These are phyloP conservation scores for Xylota sylvarum DNA, from an alignment of 2,888 invertebrate species.

Conservation along the genomic window DNA sequence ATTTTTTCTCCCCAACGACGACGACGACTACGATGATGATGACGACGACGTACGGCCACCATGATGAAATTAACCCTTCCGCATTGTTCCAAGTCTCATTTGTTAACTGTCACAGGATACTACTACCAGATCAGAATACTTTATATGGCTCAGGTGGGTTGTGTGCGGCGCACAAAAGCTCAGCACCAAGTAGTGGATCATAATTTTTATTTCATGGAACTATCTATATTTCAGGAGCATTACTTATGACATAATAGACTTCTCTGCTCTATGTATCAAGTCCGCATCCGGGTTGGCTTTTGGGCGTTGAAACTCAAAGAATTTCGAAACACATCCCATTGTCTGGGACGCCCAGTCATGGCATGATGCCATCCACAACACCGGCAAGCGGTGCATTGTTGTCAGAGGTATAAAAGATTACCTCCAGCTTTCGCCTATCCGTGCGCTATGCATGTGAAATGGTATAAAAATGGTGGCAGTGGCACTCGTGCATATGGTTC, in stretches of 20 bases:
- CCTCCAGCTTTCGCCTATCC: slow-evolving; percentile 66
- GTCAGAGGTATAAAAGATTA: slow-evolving; percentile 76
- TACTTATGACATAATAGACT: slow-evolving; percentile 75
- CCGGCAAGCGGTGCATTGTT: slow-evolving; percentile 68
- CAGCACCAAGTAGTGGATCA: slow-evolving; percentile 61
- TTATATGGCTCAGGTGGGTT: slow-evolving; percentile 55
- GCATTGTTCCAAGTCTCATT: slow-evolving; percentile 74
- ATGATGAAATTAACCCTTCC: slow-evolving; percentile 75
- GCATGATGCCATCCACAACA: slow-evolving; percentile 63
- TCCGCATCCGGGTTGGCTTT: slow-evolving; percentile 58
- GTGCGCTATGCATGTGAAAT: slow-evolving; percentile 44
- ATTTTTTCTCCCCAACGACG: slow-evolving; percentile 17
- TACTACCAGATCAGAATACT: slow-evolving; percentile 54
- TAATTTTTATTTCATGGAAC: slow-evolving; percentile 72
- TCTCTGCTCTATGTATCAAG: slow-evolving; percentile 67
- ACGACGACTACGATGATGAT: slow-evolving; percentile 16
- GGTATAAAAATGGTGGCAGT: slow-evolving; percentile 40
- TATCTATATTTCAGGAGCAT: slow-evolving; percentile 77
- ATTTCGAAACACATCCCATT: slow-evolving; percentile 61
- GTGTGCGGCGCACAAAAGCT: slow-evolving; percentile 48
- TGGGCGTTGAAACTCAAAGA: slow-evolving; percentile 42
- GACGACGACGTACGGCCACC: slow-evolving; percentile 42
- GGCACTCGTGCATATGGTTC: slow-evolving; percentile 62
- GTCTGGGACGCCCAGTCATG: slow-evolving; percentile 57
- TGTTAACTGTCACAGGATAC: slow-evolving; percentile 73